Conservation (phyloP, 2,113 vertebrate species). For the Carettochelys insculpta region DNA sequence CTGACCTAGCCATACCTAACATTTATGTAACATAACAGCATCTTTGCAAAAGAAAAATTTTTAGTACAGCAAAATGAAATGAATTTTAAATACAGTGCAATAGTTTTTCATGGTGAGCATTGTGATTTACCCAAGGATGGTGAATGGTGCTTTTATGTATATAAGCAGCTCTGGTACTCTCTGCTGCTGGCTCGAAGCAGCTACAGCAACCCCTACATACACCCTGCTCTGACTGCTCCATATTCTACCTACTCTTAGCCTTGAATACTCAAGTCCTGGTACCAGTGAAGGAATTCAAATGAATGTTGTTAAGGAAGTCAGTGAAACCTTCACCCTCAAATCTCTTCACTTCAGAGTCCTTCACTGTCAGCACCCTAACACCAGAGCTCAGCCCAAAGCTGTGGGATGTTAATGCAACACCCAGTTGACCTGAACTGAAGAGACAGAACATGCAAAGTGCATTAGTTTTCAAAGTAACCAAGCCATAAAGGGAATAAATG, state of each 20-base stretch:
- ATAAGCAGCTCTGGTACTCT: not conserved
- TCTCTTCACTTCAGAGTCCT: not conserved
- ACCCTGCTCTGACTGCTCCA: not conserved
- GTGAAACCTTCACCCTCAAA: not conserved
- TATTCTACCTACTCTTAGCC: not conserved
- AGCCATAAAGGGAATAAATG: not conserved
- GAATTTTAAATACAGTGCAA: not conserved
- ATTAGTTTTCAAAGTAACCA: not conserved
- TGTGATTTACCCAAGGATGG: not conserved
- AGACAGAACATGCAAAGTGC: not conserved
- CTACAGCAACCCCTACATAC: not conserved
- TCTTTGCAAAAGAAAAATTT: not conserved
- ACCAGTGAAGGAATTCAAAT: not conserved
- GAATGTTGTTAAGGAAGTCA: not conserved
- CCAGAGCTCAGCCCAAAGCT: not conserved
- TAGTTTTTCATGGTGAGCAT: not conserved
- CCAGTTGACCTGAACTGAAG: not conserved
- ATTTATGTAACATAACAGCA: not conserved
- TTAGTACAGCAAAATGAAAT: slow-evolving; percentile 19
- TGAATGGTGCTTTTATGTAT: not conserved
- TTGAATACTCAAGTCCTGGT: not conserved
- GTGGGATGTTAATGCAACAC: not conserved
- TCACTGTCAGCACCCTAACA: not conserved
- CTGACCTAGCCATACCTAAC: slow-evolving; percentile 3
- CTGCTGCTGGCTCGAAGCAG: not conserved